phyloP scores from a whole-genome alignment of 2,797 vertebrate species.

The Sebastes itinus region DNA sequence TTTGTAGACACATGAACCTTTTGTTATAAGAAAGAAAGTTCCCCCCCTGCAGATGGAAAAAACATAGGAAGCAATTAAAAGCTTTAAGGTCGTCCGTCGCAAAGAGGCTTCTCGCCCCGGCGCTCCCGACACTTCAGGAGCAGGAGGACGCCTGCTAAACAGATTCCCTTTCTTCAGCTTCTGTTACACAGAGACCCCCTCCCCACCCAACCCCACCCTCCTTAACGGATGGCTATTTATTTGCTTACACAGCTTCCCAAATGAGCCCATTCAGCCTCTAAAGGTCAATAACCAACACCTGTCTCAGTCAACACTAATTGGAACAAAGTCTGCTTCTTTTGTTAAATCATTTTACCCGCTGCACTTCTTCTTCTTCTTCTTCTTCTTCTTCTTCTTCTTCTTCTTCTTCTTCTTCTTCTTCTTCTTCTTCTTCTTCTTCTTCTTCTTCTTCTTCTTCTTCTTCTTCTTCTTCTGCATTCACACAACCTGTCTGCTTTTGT shows the following conservation, averaged over 20 bases:
- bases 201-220: conserved; percentile 58
- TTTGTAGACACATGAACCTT: background rate
- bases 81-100: conserved; percentile 72
- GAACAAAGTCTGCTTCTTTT: conserved; percentile 76
- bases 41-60: conserved; percentile 84
- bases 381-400: background rate
- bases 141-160: conserved; percentile 84
- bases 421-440: background rate
- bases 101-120: conserved; percentile 62
- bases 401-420: background rate
- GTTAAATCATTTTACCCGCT: conserved; percentile 38
- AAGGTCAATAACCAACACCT: conserved; percentile 84
- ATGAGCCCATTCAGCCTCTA: conserved; percentile 65
- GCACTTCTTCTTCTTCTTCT: background rate
- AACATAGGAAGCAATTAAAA: conserved; percentile 87
- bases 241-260: conserved; percentile 85
- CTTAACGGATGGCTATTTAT: conserved; percentile 84
- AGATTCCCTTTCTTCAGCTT: conserved; percentile 73
- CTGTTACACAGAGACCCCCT: conserved; percentile 73
- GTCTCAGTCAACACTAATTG: conserved; percentile 79
- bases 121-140: conserved; percentile 59
- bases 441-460: background rate
- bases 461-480: background rate
- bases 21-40: conserved; percentile 56
- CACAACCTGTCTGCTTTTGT: conserved; percentile 65